Percentiles rank a stretch among this genome's conserved stretches.
Evolutionary conservation across 2,888 invertebrate genomes (phyloP).

Genomic region (Thysanoteuthis rhombus): DNA sequence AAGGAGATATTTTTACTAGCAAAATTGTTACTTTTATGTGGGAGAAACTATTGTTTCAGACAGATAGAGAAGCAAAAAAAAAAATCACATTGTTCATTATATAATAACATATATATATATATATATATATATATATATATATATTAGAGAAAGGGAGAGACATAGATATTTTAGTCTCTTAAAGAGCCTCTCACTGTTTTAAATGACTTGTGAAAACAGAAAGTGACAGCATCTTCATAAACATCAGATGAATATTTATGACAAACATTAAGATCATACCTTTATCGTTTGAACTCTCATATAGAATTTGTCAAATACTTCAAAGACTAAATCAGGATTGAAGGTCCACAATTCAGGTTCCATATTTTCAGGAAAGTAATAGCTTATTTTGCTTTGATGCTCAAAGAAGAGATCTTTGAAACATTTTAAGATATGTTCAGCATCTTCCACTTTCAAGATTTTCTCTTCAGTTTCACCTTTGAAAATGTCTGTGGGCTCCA

Average conservation of each 20-base stretch:
- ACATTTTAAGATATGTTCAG: slow-evolving; percentile 43
- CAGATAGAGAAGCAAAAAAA: too few relatives aligned
- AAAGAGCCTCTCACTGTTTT: too few relatives aligned
- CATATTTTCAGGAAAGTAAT: slow-evolving; percentile 49
- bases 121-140: too few relatives aligned
- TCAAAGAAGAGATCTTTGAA: slow-evolving; percentile 49
- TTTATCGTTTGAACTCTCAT: slow-evolving; percentile 49
- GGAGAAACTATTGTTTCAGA: too few relatives aligned
- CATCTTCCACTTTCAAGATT: slow-evolving; percentile 76
- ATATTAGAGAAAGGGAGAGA: too few relatives aligned
- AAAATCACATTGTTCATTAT: too few relatives aligned
- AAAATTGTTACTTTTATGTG: too few relatives aligned
- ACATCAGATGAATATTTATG: background rate
- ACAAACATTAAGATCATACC: slow-evolving; percentile 36
- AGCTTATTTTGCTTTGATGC: slow-evolving; percentile 47
- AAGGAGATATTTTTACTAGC: too few relatives aligned
- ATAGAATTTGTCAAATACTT: slow-evolving; percentile 51
- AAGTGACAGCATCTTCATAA: background rate
- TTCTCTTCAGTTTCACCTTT: slow-evolving; percentile 94
- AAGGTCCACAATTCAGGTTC: slow-evolving; percentile 56
- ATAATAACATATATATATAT: too few relatives aligned
- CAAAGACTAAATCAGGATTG: slow-evolving; percentile 54
- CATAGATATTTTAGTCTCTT: too few relatives aligned
- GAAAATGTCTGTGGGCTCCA: slow-evolving; percentile 89
- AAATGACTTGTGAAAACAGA: background rate